Evolutionary conservation across 2,113 vertebrate genomes (phyloP), one percentile per base, ranked within the genome.

Genomic region (Gymnogyps californianus): DNA sequence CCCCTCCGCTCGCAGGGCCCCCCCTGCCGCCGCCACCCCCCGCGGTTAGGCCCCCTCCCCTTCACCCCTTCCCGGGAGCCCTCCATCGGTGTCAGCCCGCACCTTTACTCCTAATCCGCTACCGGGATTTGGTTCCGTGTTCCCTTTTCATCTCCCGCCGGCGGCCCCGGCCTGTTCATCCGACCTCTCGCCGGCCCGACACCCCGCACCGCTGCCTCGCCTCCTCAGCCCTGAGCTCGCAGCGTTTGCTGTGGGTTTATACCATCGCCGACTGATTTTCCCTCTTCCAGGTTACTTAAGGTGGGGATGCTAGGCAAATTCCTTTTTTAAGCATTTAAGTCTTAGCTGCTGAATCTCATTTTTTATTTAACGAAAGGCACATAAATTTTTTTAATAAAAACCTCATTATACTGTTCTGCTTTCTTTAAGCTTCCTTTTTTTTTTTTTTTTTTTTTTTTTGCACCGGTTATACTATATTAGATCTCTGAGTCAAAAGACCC

Each of bases 201-300:
- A 38, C 38, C 38, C 38, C 38, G 38, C 38, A 38, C 38, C 38
- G 38, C 38, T 38, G 38, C 52, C 16, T 12, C 20, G n/a, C 24
- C 40, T 7, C 28, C 17, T 9, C 54, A 13, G 38, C 40, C 12
- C 17, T 19, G 54, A 13, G n/a, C 36, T 5, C 20, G 13, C 15
- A 1, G 5, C 7, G 17, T 2, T 16, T 5, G 74, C 42, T 9
- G 15, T 5, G 1, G 54, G 9, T 13, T 21, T 3, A 1, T 13
- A 5, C 2, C 26, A 0, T 6, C 62, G 5, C 3, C 61, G 3
- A 1, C 11, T 4, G 15, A 2, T 5, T 1, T 26, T 8, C n/a
- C 4, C 18, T 7, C 5, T 12, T 13, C 47, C 31, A 2, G 1
- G 31, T 6, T 22, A 13, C 34, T 34, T 1, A 0, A 3, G 13